Percentiles rank a stretch among this genome's conserved stretches.
Conservation (phyloP, 2,797 vertebrate species). For the Tragelaphus eurycerus region DNA sequence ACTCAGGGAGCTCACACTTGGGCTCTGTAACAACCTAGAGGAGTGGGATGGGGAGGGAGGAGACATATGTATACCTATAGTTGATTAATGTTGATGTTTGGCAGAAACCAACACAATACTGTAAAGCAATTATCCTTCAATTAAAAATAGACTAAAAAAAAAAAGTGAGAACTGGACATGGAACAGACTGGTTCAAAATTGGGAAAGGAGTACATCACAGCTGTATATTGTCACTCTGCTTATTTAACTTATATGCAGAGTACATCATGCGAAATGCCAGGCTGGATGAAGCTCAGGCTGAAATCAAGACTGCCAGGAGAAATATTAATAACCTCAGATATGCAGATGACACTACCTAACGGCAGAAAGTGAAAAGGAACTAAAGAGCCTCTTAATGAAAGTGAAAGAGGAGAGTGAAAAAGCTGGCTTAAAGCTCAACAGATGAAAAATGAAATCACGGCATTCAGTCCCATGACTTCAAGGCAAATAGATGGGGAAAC, state of each 20-base stretch:
- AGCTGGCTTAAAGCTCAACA: background rate
- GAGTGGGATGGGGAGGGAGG: background rate
- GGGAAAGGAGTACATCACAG: background rate
- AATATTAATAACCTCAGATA: background rate
- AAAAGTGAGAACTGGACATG: background rate
- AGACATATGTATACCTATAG: background rate
- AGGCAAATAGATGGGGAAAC: background rate
- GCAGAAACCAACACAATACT: background rate
- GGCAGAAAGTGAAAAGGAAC: background rate
- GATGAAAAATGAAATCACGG: background rate
- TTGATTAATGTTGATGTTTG: background rate
- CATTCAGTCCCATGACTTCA: background rate
- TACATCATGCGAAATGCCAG: background rate
- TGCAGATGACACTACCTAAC: background rate
- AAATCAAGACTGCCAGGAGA: background rate
- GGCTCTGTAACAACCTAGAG: background rate
- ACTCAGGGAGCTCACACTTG: background rate
- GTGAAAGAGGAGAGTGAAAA: background rate
- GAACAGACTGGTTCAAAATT: background rate
- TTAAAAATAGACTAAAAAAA: background rate
- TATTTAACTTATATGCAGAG: background rate
- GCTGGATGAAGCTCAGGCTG: background rate
- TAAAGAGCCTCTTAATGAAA: background rate
- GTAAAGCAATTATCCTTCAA: background rate
- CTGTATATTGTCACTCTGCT: background rate